Percentiles rank a stretch among this genome's conserved stretches.
Conservation (phyloP, 2,888 invertebrate genomes). For the Nomada goodeniana region DNA sequence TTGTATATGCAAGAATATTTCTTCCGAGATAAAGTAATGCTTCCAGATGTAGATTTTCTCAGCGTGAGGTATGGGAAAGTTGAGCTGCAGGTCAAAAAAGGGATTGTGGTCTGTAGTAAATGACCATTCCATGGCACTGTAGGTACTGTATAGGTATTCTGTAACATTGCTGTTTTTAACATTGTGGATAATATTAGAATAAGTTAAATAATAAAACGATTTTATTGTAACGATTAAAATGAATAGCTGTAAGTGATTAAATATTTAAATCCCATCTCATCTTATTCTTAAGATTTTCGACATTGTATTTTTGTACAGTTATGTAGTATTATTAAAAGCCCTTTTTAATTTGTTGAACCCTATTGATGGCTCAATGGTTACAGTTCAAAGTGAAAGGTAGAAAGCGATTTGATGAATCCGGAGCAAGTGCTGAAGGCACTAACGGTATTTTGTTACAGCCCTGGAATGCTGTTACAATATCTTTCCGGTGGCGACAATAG, state of each 20-base stretch:
- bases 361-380: constrained; percentile 1
- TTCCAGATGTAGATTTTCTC: background rate
- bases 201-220: background rate
- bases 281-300: background rate
- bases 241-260: too few species aligned
- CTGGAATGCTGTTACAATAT: constrained; percentile 29
- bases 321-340: too few species aligned
- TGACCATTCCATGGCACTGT: background rate
- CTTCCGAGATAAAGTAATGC: background rate
- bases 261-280: background rate
- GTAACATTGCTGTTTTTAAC: too few species aligned
- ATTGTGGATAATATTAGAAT: background rate
- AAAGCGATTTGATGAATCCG: constrained; percentile 5
- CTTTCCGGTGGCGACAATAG: constrained; percentile 22
- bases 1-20: too few species aligned
- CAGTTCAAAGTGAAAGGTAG: constrained; percentile 32
- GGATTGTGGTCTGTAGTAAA: too few species aligned
- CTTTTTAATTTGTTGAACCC: background rate
- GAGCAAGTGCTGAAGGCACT: constrained; percentile 9
- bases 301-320: background rate
- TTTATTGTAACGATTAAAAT: too few species aligned
- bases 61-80: background rate
- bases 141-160: background rate
- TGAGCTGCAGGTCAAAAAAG: constrained; percentile 10
- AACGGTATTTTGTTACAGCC: constrained; percentile 30